These are phyloP conservation scores for Enteromius unitaeniatus DNA, from an alignment of 2,797 vertebrate species.

Conservation along the genomic window DNA sequence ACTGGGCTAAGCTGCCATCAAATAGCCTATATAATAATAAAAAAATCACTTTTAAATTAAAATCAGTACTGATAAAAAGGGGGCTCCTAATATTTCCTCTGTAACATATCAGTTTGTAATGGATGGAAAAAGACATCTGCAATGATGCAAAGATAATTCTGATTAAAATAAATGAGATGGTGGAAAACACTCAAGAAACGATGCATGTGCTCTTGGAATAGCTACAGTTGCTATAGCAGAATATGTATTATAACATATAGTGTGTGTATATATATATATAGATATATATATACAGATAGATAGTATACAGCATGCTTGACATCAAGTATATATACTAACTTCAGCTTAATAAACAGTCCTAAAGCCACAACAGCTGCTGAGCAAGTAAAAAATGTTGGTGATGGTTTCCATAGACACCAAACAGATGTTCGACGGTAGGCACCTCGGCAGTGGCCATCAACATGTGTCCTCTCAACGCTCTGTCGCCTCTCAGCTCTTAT, in stretches of 20 bases:
- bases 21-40: background rate
- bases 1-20: background rate
- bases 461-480: constrained; percentile 46
- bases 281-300: too few relatives aligned
- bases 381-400: constrained; percentile 36
- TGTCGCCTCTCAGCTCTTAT: constrained; percentile 11
- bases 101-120: background rate
- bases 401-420: constrained; percentile 39
- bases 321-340: background rate
- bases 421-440: constrained; percentile 46
- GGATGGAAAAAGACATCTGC: background rate
- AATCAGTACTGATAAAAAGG: background rate
- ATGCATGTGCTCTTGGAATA: background rate
- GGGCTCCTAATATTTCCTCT: background rate
- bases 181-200: background rate
- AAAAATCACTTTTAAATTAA: background rate
- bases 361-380: constrained; percentile 38
- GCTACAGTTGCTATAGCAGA: background rate
- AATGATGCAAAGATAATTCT: constrained; percentile 13
- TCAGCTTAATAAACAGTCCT: constrained; percentile 29
- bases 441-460: constrained; percentile 46
- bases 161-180: constrained; percentile 6
- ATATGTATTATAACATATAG: background rate
- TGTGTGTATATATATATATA: too few relatives aligned
- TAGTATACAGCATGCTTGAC: background rate